Evolutionary conservation across 92 coral and sea anemone genomes (phyloP).

Genomic region (Zoanthus solanderi): DNA sequence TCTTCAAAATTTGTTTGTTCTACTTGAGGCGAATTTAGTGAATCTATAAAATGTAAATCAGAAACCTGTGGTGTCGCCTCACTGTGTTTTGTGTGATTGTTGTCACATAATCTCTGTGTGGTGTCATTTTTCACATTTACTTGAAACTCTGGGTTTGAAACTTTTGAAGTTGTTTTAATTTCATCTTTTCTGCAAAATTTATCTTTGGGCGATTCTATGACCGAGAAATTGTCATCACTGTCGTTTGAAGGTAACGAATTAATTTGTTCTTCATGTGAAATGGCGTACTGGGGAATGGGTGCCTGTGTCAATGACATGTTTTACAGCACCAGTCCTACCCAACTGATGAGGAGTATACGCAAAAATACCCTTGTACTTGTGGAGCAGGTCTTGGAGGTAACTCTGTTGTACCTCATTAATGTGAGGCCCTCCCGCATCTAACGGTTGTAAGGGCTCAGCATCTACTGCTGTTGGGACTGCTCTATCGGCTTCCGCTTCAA

Average conservation of each 20-base stretch:
- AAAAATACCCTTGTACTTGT: background rate
- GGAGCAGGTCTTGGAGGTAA: background rate
- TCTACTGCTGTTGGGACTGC: background rate
- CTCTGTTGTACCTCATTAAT: background rate
- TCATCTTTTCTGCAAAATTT: background rate
- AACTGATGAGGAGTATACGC: background rate
- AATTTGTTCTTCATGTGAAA: background rate
- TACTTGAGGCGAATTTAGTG: background rate
- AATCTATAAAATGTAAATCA: background rate
- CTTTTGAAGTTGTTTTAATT: background rate
- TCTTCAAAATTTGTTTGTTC: background rate
- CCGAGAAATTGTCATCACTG: background rate
- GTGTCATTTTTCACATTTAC: background rate
- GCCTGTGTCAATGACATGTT: background rate
- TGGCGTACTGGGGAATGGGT: background rate
- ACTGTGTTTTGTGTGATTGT: background rate
- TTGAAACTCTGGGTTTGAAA: background rate
- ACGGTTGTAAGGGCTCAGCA: background rate
- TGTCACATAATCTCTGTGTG: background rate
- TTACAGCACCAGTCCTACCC: background rate
- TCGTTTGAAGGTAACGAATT: background rate
- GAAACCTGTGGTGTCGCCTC: background rate
- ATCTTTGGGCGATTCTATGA: background rate
- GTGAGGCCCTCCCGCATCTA: background rate
- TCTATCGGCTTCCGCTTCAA: background rate